Base-by-base conservation (phyloP, 2,888 invertebrate genomes). In the Tridacna gigas region DNA sequence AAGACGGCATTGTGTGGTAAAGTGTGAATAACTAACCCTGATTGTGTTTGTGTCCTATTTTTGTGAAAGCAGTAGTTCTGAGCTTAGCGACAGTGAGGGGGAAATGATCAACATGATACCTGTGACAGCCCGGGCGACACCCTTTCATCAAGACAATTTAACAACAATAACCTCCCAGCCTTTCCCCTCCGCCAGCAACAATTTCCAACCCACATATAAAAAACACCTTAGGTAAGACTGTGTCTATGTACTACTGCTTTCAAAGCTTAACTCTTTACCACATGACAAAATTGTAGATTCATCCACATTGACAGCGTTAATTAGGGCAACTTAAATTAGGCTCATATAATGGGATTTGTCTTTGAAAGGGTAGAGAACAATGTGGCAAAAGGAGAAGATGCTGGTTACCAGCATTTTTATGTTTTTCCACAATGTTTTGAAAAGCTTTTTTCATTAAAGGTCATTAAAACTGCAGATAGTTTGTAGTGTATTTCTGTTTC, bases 81-180 rank as follows among this genome's bases (percentile, higher is more conserved):
- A 86, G 18, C 73, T 82, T n/a, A 89, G 88, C 73, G 90, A 89
- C 65, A 90, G 89, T 77, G 90, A 90, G 47, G 80, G 75, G 3
- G 84, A 87, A 11, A 71, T 77, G 18, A 67, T 80, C n/a, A 82
- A 80, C 63, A 77, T 87, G 63, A 89, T 90, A 18, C 88, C 90
- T 9, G 78, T 90, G 69, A 86, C 88, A 0, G 90, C 89, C 20
- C 65, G 90, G 47, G 85, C 86, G 75, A 90, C 89, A 56, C 90
- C 90, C 22, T 90, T 87, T 74, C 86, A 86, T 13, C 79, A 80
- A 5, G 85, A 85, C 25, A 77, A 74, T 67, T 26, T 65, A 18
- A 45, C 69, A 15, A 63, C 84, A 3, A 79, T 80, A 25, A 74
- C 82, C 13, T 47, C 80, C 28, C 80, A 78, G 25, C 60, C 60